Base-by-base conservation (phyloP, 1,140 invertebrate species). In the Lerema accius region DNA sequence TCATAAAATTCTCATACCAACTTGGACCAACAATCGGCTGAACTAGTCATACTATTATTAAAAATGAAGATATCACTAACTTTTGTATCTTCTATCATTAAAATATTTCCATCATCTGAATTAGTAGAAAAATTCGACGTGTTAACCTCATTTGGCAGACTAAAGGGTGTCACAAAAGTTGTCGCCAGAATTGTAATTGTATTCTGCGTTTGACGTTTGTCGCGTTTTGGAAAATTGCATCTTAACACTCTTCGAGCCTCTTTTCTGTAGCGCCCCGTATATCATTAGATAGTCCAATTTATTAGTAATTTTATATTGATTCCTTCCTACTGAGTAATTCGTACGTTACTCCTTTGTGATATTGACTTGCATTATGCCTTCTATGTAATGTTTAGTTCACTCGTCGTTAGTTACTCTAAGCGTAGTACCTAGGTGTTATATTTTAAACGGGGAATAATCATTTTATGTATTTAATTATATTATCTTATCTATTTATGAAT, bases 361-460 rank as follows among this genome's bases (percentile, higher is more conserved):
- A 56, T 56, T 32, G 13, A 45, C 43, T 56, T 56, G 40, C 53
- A 56, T 56, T 45, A 56, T 56, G 53, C 40, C 53, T 56, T 43
- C 13, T 42, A 43, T 42, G 17, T 43, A 56, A 43, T 42, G 11
- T 45, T 45, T 45, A 45, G 11, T 55, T 55, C 23, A 16, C n/a
- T 53, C 39, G 50, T 53, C 39, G 50, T 56, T 56, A 43, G 51
- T 43, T 56, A 42, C 11, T 56, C 13, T 56, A 56, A 42, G 14
- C 13, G n/a, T 55, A 55, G 11, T 42, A 55, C 23, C 13, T 53
- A 23, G 35, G 35, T 35, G n/a, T 40, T 53, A 7, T 26, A 53
- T n/a, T 19, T 40, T 11, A 39, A n/a, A 26, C 14, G 3, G 32
- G 11, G 35, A 32, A n/a, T n/a, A 23, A 23, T 23, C 2, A 23